phyloP scores from a whole-genome alignment of 2,888 invertebrate species.

The Tetragonula carbonaria region DNA sequence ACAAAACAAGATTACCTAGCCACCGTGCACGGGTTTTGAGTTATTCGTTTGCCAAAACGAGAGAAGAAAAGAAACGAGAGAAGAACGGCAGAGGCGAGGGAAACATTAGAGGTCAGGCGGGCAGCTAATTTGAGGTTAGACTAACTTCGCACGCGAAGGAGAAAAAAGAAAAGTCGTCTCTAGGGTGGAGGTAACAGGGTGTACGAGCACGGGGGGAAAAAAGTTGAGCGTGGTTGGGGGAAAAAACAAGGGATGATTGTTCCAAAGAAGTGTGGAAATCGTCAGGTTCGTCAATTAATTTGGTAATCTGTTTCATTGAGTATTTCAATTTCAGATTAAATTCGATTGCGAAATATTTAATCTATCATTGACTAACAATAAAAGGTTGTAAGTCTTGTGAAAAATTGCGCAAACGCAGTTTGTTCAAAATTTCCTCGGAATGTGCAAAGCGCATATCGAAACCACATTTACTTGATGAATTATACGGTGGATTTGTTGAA shows the following conservation, averaged over 20 bases:
- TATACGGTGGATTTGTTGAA: too few relatives aligned
- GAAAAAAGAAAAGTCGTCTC: constrained; percentile 68
- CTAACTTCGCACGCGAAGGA: constrained; percentile 77
- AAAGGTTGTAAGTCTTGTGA: not conserved
- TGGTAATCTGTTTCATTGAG: not conserved
- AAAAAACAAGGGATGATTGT: constrained; percentile 56
- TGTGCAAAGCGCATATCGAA: too few relatives aligned
- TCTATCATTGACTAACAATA: not conserved
- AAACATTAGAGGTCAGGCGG: constrained; percentile 60
- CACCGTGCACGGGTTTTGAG: constrained; percentile 61
- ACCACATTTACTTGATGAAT: too few relatives aligned
- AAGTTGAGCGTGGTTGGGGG: constrained; percentile 29
- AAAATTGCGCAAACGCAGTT: not conserved
- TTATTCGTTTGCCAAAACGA: constrained; percentile 43
- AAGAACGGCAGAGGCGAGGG: not conserved
- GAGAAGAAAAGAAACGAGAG: not conserved
- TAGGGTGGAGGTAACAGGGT: constrained; percentile 8
- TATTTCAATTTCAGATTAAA: not conserved
- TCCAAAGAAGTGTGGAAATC: constrained; percentile 21
- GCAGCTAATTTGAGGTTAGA: constrained; percentile 79
- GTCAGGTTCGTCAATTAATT: not conserved
- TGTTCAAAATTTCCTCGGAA: not conserved
- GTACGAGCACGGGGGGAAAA: constrained; percentile 2
- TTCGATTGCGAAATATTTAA: not conserved
- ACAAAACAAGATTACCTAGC: constrained; percentile 71